A percentile compares a stretch with the other conserved stretches of the same genome.
Conservation (phyloP, 2,888 invertebrate genomes). For the Mythimna loreyi region DNA sequence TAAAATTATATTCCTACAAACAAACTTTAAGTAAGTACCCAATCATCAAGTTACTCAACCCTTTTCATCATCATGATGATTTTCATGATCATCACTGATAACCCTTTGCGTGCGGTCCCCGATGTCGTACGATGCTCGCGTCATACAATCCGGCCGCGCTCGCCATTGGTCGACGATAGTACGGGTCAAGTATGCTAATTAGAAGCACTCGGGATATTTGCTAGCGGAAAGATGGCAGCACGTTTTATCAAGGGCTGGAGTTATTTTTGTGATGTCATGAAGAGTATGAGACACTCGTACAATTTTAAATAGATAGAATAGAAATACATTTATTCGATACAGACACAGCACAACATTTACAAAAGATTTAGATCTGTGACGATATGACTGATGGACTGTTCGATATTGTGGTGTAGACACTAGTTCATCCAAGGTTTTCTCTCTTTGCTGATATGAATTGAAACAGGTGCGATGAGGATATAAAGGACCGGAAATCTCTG, state of each 20-base stretch:
- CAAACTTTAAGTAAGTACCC: too few relatives aligned
- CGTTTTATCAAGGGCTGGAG: constrained; percentile 30
- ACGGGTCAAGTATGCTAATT: constrained; percentile 63
- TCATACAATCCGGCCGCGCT: constrained; percentile 44
- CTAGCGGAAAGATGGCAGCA: constrained; percentile 35
- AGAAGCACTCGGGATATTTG: constrained; percentile 44
- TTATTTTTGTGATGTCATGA: background rate
- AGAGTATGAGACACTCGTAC: background rate
- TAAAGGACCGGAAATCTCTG: background rate
- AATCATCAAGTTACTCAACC: constrained; percentile 1
- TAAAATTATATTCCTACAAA: background rate
- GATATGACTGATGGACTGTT: too few relatives aligned
- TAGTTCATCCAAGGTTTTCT: background rate
- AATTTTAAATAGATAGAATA: background rate
- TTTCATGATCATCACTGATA: constrained; percentile 47
- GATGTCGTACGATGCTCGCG: constrained; percentile 50
- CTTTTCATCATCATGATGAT: too few relatives aligned
- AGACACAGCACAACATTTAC: too few relatives aligned
- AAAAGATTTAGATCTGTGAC: too few relatives aligned
- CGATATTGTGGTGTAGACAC: background rate
- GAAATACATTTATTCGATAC: too few relatives aligned
- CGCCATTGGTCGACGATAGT: constrained; percentile 63
- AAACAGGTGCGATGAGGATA: too few relatives aligned
- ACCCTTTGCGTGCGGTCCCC: constrained; percentile 53
- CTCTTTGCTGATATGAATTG: background rate